Base-by-base conservation (phyloP, 1,140 invertebrate species). In the Halesus radiatus region DNA sequence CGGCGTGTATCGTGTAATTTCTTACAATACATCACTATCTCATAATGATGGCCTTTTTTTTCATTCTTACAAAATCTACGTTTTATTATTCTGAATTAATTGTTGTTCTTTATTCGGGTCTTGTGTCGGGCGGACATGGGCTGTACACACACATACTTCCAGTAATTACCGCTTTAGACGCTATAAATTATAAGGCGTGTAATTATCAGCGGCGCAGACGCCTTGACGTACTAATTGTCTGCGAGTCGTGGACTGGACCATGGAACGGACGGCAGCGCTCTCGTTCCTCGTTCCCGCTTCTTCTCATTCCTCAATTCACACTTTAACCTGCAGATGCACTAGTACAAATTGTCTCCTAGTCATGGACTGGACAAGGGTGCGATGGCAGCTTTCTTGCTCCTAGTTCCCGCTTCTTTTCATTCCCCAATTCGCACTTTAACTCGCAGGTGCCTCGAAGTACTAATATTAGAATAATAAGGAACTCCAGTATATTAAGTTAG, bases 201-300 rank as follows among this genome's bases (percentile, higher is more conserved):
- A 83, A 83, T 83, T 83, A 83, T 83, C 80, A 83, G 74, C 81
- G 81, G 79, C 78, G 81, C 81, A 83, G 81, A 83, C 81, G 81
- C 81, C 79, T 83, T 83, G 81, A 83, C 81, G 81, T 80, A 83
- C 81, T 83, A 83, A 83, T 83, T 83, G 79, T 83, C 60, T 64
- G 75, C 20, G 18, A 23, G 50, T 22, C 29, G 66, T 32, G 29
- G 16, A 8, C 70, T 56, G 70, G 23, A 32, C 70, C 20, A 18
- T 70, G 37, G 32, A 22, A 26, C 18, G 13, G 22, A 18, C 50
- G 20, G 50, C 52, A 15, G n/a, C 37, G 29, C 8, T 50, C 18
- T 20, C 8, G 20, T 23, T 70, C 64, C 66, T 23, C 29, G 37
- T 18, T 6, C 29, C 18, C 32, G 15, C 37, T 70, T 13, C 18